A percentile compares a stretch with the other conserved stretches of the same genome.
phyloP scores from a whole-genome alignment of 2,888 invertebrate genomes.

The Mesorhabditis sp. region DNA sequence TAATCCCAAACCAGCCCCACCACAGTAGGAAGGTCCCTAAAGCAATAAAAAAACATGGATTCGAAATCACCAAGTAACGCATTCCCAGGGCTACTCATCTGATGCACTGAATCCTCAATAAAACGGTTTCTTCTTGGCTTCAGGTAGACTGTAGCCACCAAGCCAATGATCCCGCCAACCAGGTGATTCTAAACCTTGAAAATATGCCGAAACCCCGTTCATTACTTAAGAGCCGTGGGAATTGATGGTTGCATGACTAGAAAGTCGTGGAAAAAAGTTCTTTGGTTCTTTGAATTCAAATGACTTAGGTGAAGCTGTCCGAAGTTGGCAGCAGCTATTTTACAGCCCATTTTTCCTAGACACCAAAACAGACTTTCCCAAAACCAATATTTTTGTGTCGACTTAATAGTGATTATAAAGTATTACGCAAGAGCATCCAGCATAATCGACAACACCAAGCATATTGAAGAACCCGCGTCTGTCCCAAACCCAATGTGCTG shows the following conservation, averaged over 20 bases:
- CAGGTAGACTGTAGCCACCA: conserved; percentile 36
- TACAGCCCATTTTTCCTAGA: too few species aligned
- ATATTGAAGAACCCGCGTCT: conserved; percentile 47
- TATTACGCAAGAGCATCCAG: conserved; percentile 56
- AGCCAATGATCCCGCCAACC: conserved; percentile 36
- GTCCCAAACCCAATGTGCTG: conserved; percentile 60
- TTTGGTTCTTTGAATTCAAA: too few species aligned
- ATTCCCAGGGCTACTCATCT: conserved; percentile 27
- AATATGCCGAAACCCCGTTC: background rate
- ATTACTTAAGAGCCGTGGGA: background rate
- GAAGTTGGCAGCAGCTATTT: too few species aligned
- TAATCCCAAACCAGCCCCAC: conserved; percentile 31
- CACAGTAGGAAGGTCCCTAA: conserved; percentile 25
- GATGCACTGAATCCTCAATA: conserved; percentile 16
- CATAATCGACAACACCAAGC: conserved; percentile 43
- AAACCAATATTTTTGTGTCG: too few species aligned
- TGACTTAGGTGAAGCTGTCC: too few species aligned
- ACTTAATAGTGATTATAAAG: too few species aligned
- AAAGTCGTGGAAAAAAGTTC: too few species aligned
- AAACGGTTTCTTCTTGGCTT: conserved; percentile 27
- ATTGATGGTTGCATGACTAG: too few species aligned
- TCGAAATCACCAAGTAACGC: conserved; percentile 29
- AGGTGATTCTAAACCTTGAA: conserved; percentile 24
- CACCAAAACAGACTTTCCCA: too few species aligned
- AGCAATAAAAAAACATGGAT: background rate